Percentiles rank a stretch among this genome's conserved stretches.
phyloP scores from a whole-genome alignment of 2,797 vertebrate genomes.

The Tangara arthus region DNA sequence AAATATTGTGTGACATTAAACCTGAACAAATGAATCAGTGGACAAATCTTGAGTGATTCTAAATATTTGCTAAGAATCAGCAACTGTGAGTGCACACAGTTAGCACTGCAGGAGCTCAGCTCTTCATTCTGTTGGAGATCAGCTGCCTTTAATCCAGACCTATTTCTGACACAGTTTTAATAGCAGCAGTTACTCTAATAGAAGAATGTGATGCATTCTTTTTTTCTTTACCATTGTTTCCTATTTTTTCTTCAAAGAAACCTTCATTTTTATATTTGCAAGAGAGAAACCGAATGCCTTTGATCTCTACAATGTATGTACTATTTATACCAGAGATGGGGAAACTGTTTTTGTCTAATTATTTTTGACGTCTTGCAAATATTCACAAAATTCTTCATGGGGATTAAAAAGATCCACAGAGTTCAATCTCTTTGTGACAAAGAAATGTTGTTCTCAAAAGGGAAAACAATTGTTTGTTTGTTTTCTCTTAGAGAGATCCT shows the following conservation, averaged over 20 bases:
- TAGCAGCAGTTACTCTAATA: not conserved
- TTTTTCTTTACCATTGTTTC: conserved; percentile 4
- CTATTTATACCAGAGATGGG: conserved; percentile 38
- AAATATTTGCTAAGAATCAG: not conserved
- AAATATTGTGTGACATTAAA: not conserved
- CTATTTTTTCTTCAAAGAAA: conserved; percentile 51
- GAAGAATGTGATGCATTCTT: not conserved
- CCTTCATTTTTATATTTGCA: conserved; percentile 32
- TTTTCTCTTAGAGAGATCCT: conserved; percentile 32
- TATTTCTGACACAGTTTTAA: conserved; percentile 47
- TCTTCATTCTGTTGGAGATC: not conserved
- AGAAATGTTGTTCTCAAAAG: conserved; percentile 46
- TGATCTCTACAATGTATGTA: conserved; percentile 65
- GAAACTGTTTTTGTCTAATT: conserved; percentile 74
- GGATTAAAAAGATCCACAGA: conserved; percentile 55
- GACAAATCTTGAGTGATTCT: not conserved
- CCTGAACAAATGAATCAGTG: not conserved
- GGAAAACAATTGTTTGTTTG: conserved; percentile 55
- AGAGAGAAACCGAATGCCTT: conserved; percentile 52
- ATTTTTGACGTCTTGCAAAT: conserved; percentile 76
- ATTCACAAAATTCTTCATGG: conserved; percentile 71
- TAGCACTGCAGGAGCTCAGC: not conserved
- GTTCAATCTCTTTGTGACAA: conserved; percentile 56
- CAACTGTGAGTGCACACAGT: not conserved
- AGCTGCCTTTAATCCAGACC: conserved; percentile 17